Evolutionary conservation across 2,113 vertebrate genomes (phyloP), one percentile per base, ranked within the genome.

Genomic region (Dasyornis broadbenti): DNA sequence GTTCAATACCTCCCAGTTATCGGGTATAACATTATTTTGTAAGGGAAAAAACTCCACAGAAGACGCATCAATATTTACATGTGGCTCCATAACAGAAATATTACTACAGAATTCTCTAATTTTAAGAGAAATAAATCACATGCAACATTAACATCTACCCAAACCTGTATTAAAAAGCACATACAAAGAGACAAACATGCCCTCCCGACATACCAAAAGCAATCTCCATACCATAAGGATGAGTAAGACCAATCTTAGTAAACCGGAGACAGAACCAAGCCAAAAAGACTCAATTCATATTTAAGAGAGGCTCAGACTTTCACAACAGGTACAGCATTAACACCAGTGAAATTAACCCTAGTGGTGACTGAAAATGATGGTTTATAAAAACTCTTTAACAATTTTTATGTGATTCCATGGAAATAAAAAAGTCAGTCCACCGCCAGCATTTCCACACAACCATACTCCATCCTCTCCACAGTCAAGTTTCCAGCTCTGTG

Each of bases 381-480:
- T 28, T 65, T 28, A 45, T 26, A 37, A 53, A 65, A 69, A 37
- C 7, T 49, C 7, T 15, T 15, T 13, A 21, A 15, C 0, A 0
- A 44, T 57, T 69, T 64, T 61, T 13, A 63, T 9, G 19, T 4
- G 9, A 73, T 42, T 73, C 28, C 15, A 70, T 3, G 11, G 17
- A 77, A 83, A 76, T 31, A 31, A 79, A 65, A 17, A 27, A 13
- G 47, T 19, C n/a, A 70, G n/a, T 11, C 39, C 28, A 45, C 20
- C 59, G 60, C 4, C 18, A 40, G 20, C 26, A 33, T 35, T 54
- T 50, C 49, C 28, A 35, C 4, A 19, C 1, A 4, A 28, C 27
- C 4, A 1, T 6, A 24, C 0, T 1, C 27, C 19, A 61, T 3
- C 53, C 1, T 1, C 13, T 11, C 7, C 37, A 20, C 2, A 0